Percentiles rank a stretch among this genome's conserved stretches.
phyloP scores from a whole-genome alignment of 2,888 invertebrate species.

The Drosophila stalkeri region DNA sequence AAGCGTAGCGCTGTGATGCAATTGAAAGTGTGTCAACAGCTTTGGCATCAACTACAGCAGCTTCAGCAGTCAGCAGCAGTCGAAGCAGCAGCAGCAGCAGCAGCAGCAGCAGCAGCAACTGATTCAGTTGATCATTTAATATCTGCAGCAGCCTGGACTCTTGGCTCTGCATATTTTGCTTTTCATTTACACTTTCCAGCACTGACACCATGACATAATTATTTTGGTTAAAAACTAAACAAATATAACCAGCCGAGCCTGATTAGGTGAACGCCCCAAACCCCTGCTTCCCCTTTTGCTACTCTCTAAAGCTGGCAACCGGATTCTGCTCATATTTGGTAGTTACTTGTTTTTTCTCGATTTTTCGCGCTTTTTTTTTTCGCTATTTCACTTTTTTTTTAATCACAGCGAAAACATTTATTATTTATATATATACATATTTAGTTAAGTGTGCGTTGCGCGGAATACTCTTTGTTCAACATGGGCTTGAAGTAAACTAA shows the following conservation, averaged over 20 bases:
- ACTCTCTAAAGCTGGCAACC: constrained; percentile 38
- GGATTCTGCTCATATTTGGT: constrained; percentile 62
- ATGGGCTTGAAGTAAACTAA: background rate
- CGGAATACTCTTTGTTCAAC: background rate
- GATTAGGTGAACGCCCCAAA: constrained; percentile 47
- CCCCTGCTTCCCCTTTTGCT: background rate
- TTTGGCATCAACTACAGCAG: constrained; percentile 46
- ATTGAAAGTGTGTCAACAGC: constrained; percentile 79
- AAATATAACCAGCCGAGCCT: constrained; percentile 65
- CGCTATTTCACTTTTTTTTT: background rate
- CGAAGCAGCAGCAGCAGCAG: constrained; percentile 27
- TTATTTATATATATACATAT: background rate
- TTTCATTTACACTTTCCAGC: constrained; percentile 78
- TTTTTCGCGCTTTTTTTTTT: constrained; percentile 38
- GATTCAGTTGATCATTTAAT: constrained; percentile 49
- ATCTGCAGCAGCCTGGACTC: constrained; percentile 27
- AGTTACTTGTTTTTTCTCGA: constrained; percentile 43
- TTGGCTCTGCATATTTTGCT: constrained; percentile 64
- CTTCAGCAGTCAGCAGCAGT: constrained; percentile 3
- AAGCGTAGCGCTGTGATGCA: constrained; percentile 60
- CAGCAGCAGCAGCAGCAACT: constrained; percentile 23
- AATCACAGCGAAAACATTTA: background rate
- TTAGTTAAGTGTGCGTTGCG: background rate
- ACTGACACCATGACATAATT: constrained; percentile 83
- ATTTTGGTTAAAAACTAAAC: constrained; percentile 25